Percentiles rank a stretch among this genome's conserved stretches.
Conservation (phyloP, 1,140 invertebrate species). For the Ceratitis capitata region DNA sequence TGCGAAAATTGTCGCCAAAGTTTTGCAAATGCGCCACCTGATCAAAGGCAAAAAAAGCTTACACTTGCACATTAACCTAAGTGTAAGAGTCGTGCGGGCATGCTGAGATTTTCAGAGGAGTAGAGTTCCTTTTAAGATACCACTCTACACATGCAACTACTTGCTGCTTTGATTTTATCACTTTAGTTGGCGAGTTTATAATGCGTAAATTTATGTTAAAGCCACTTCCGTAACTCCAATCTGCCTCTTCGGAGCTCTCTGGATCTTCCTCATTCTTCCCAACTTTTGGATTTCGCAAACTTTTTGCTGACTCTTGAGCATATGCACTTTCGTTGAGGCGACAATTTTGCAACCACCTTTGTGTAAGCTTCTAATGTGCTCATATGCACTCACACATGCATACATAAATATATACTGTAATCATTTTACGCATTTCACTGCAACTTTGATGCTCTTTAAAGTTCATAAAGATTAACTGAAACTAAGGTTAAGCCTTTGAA, state of each 20-base stretch:
- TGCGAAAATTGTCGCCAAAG: constrained; percentile 31
- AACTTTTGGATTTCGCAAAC: background rate
- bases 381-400: background rate
- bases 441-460: background rate
- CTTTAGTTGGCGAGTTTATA: constrained; percentile 17
- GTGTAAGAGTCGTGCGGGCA: background rate
- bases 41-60: background rate
- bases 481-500: background rate
- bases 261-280: too few species aligned
- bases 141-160: background rate
- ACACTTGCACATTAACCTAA: background rate
- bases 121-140: background rate
- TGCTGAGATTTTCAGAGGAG: background rate
- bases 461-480: background rate
- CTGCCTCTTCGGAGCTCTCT: too few species aligned
- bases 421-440: background rate
- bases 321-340: background rate
- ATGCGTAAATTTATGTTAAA: constrained; percentile 32
- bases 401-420: background rate
- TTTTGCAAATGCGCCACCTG: constrained; percentile 3
- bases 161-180: constrained; percentile 25
- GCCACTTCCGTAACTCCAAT: background rate
- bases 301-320: background rate
- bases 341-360: background rate
- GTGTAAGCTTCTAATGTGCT: background rate